These are phyloP conservation scores for Branchellion lobata DNA, from an alignment of 2,888 invertebrate genomes.

Conservation along the genomic window DNA sequence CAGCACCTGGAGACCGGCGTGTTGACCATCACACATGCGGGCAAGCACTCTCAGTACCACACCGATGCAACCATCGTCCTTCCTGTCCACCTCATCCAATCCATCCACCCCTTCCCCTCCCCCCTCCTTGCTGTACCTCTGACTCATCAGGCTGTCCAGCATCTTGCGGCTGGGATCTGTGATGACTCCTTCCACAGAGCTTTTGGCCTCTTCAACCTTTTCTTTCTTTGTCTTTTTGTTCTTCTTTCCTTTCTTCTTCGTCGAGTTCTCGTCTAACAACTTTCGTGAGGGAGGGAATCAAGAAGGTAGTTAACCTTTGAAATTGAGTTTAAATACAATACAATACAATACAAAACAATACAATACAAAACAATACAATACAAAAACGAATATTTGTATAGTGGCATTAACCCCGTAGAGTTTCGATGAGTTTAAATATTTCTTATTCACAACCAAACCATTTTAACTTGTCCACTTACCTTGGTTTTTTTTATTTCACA, in stretches of 20 bases:
- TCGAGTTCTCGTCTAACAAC: constrained; percentile 18
- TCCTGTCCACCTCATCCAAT: constrained; percentile 53
- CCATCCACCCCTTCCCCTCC: constrained; percentile 48
- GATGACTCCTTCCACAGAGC: constrained; percentile 45
- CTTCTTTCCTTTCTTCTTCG: constrained; percentile 21
- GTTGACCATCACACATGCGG: constrained; percentile 62
- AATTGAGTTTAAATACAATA: no score
- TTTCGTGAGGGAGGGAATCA: not conserved
- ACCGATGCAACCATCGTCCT: constrained; percentile 62
- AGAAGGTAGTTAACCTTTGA: no score
- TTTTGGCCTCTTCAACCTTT: constrained; percentile 49
- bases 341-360: no score
- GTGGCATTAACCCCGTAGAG: no score
- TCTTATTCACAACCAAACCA: no score
- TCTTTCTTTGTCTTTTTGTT: constrained; percentile 43
- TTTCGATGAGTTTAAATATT: no score
- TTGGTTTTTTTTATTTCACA: no score
- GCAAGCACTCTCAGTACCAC: constrained; percentile 62
- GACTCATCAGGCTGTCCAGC: not conserved
- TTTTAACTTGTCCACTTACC: no score
- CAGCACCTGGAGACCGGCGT: constrained; percentile 60
- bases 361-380: no score
- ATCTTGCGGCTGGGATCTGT: not conserved
- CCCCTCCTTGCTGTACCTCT: constrained; percentile 25
- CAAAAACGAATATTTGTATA: no score